phyloP scores from a whole-genome alignment of 2,888 invertebrate species.

The Antitype chi region DNA sequence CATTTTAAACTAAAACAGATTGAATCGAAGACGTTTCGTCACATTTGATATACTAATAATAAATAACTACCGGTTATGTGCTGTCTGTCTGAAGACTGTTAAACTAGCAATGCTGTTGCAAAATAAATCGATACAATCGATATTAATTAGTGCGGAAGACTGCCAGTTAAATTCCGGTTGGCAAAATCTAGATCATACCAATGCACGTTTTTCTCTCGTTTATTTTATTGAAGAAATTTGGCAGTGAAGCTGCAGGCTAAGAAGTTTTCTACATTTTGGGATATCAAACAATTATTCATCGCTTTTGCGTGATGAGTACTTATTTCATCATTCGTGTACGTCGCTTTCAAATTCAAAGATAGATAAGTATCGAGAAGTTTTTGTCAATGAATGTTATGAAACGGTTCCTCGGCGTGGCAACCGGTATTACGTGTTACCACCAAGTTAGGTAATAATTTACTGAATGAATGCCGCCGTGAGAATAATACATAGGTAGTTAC shows the following conservation, averaged over 20 bases:
- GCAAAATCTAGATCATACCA: slow-evolving; percentile 15
- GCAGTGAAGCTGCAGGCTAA: background rate
- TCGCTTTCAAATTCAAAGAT: slow-evolving; percentile 56
- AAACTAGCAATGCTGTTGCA: slow-evolving; percentile 26
- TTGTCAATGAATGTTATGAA: slow-evolving; percentile 80
- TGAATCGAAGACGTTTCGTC: slow-evolving; percentile 52
- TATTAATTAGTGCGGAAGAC: slow-evolving; percentile 40
- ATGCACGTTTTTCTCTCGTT: slow-evolving; percentile 6
- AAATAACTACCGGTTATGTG: slow-evolving; percentile 31
- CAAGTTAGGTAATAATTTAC: slow-evolving; percentile 73
- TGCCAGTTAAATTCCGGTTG: slow-evolving; percentile 21
- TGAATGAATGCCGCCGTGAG: slow-evolving; percentile 75
- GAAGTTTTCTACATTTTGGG: slow-evolving; percentile 1
- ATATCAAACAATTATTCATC: background rate
- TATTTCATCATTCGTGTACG: slow-evolving; percentile 45
- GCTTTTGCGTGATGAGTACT: slow-evolving; percentile 11
- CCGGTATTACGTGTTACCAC: slow-evolving; percentile 72
- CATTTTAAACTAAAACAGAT: slow-evolving; percentile 69
- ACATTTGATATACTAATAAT: slow-evolving; percentile 27
- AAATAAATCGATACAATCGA: slow-evolving; percentile 41
- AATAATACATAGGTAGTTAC: slow-evolving; percentile 57
- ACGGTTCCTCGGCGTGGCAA: slow-evolving; percentile 66
- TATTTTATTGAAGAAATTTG: slow-evolving; percentile 4
- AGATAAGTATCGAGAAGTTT: slow-evolving; percentile 63
- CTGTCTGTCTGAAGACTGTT: background rate